phyloP scores from a whole-genome alignment of 2,888 invertebrate species.

The Lasioglossum figueresi region DNA sequence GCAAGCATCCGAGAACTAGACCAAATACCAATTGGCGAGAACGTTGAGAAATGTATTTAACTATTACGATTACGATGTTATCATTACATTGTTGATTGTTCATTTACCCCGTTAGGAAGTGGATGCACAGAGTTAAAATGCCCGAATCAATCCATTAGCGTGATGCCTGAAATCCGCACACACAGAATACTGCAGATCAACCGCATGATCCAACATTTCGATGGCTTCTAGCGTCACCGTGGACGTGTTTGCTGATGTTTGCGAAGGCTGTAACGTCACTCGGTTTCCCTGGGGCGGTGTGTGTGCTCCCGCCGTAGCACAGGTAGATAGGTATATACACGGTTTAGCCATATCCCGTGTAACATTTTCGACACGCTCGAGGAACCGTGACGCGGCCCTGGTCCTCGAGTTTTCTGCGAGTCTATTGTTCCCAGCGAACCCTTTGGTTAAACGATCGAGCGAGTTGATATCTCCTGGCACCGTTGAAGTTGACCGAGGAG shows the following conservation, averaged over 20 bases:
- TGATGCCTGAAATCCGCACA: neutral
- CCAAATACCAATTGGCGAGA: neutral
- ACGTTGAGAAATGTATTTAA: neutral
- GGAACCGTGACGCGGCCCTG: too few relatives aligned
- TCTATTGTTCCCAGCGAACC: neutral
- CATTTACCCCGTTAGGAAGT: neutral
- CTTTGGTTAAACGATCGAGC: neutral
- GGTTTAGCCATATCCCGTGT: neutral
- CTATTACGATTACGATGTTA: too few relatives aligned
- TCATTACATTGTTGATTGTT: neutral
- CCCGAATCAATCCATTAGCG: neutral
- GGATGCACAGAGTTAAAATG: neutral
- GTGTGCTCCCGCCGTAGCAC: conserved; percentile 25
- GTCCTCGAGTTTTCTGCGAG: neutral
- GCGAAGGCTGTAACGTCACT: conserved; percentile 49
- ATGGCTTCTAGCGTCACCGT: conserved; percentile 30
- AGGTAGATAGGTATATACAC: neutral
- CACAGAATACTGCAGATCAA: neutral
- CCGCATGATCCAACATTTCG: conserved; percentile 53
- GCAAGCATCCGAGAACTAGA: neutral
- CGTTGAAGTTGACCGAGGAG: neutral
- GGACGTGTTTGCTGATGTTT: conserved; percentile 48
- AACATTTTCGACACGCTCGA: neutral
- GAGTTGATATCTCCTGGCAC: neutral
- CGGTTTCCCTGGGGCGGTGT: conserved; percentile 12